These are phyloP conservation scores for Bruchidius siliquastri DNA, from an alignment of 2,888 invertebrate species.

Conservation along the genomic window DNA sequence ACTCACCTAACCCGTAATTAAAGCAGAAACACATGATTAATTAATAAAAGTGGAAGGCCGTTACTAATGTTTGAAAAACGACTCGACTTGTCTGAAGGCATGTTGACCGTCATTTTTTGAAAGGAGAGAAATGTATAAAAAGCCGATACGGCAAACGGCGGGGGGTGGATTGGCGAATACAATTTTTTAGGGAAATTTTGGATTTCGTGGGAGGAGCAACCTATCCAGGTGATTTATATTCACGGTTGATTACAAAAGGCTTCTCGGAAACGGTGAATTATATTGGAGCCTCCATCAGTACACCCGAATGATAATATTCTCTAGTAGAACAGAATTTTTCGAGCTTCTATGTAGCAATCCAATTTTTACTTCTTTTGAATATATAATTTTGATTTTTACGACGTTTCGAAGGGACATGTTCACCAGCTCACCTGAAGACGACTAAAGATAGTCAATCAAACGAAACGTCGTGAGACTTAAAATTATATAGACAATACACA, in stretches of 20 bases:
- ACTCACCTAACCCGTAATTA: conserved; percentile 17
- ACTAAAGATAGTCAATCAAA: too few relatives aligned
- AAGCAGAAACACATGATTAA: conserved; percentile 19
- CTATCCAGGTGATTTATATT: background rate
- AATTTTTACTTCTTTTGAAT: too few relatives aligned
- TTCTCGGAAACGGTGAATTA: background rate
- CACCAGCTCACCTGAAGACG: too few relatives aligned
- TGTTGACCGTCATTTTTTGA: background rate
- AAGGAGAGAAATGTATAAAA: background rate
- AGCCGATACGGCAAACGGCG: background rate
- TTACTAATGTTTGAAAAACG: conserved; percentile 24
- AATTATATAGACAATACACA: too few relatives aligned
- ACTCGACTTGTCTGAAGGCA: conserved; percentile 2
- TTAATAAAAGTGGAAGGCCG: conserved; percentile 24
- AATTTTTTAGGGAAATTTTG: background rate
- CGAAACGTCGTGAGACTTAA: too few relatives aligned
- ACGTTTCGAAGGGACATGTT: too few relatives aligned
- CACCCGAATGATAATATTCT: too few relatives aligned
- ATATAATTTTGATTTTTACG: too few relatives aligned
- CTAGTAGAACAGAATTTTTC: too few relatives aligned
- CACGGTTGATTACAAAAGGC: background rate
- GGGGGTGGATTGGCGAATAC: background rate
- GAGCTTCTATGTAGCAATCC: too few relatives aligned
- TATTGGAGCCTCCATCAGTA: background rate
- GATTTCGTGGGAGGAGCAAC: background rate